Percentiles rank a stretch among this genome's conserved stretches.
These are phyloP conservation scores for Saimiri boliviensis DNA, from an alignment of 2,113 vertebrate species.

Conservation along the genomic window DNA sequence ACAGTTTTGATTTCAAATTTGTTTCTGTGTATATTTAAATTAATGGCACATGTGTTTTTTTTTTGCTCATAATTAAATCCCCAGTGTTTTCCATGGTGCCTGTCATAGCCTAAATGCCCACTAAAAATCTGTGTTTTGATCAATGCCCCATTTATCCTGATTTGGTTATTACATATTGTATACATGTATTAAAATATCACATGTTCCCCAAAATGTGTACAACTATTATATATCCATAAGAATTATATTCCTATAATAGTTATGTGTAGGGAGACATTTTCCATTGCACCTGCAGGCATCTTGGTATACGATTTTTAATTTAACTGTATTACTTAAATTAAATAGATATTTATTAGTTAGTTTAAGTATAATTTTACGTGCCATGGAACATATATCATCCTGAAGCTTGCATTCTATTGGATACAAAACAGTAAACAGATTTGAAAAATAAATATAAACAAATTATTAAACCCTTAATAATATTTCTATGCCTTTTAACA, in stretches of 20 bases:
- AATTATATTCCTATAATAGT: background rate
- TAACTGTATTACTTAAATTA: background rate
- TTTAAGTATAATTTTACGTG: background rate
- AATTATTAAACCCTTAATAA: background rate
- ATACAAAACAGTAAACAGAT: background rate
- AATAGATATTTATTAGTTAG: background rate
- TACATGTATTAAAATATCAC: background rate
- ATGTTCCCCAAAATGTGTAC: background rate
- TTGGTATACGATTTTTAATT: background rate
- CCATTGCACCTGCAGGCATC: background rate
- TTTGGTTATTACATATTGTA: background rate
- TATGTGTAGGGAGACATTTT: background rate
- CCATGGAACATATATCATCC: background rate
- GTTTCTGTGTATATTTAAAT: conserved; percentile 12
- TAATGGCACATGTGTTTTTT: background rate
- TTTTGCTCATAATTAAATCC: background rate
- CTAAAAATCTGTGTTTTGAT: background rate
- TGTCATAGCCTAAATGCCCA: background rate
- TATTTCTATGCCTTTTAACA: background rate
- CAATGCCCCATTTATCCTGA: background rate
- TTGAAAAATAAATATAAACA: background rate
- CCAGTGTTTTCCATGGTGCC: background rate
- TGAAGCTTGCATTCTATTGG: background rate
- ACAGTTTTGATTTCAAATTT: background rate
- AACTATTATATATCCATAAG: background rate